Percentiles rank a stretch among this genome's conserved stretches.
phyloP scores from a whole-genome alignment of 2,888 invertebrate species.

The Marasmarcha lunaedactyla region DNA sequence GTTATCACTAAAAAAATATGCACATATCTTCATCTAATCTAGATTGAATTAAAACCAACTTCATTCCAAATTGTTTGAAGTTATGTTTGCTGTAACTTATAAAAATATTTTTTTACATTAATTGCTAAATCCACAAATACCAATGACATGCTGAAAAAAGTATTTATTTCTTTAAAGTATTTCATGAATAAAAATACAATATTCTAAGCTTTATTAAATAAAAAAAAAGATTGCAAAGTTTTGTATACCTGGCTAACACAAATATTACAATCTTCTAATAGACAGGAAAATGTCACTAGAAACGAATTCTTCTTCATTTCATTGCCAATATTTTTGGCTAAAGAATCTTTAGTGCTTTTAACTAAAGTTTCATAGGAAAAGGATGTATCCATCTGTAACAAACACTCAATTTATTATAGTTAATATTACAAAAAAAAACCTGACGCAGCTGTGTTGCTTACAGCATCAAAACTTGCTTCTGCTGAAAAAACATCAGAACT shows the following conservation, averaged over 20 bases:
- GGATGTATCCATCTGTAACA: constrained; percentile 24
- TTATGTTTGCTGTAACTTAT: no score
- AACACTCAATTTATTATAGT: background rate
- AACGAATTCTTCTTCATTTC: constrained; percentile 22
- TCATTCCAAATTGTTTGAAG: no score
- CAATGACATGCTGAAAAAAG: no score
- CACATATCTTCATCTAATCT: background rate
- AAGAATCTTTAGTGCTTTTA: constrained; percentile 27
- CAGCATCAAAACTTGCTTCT: background rate
- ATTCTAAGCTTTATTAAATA: background rate
- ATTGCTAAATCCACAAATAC: no score
- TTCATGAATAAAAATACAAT: no score
- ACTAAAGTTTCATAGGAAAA: constrained; percentile 27
- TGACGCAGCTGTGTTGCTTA: background rate
- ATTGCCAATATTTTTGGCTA: constrained; percentile 15
- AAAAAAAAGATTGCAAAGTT: no score
- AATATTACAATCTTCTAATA: constrained; percentile 31
- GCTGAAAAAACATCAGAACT: background rate
- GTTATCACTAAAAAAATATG: background rate
- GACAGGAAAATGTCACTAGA: constrained; percentile 22
- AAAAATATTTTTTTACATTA: no score
- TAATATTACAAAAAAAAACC: background rate
- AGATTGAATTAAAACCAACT: constrained; percentile 4
- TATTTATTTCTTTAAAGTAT: no score
- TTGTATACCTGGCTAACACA: constrained; percentile 37